These are phyloP conservation scores for Cichlasoma orientale DNA, from an alignment of 2,797 vertebrate genomes.

Conservation along the genomic window DNA sequence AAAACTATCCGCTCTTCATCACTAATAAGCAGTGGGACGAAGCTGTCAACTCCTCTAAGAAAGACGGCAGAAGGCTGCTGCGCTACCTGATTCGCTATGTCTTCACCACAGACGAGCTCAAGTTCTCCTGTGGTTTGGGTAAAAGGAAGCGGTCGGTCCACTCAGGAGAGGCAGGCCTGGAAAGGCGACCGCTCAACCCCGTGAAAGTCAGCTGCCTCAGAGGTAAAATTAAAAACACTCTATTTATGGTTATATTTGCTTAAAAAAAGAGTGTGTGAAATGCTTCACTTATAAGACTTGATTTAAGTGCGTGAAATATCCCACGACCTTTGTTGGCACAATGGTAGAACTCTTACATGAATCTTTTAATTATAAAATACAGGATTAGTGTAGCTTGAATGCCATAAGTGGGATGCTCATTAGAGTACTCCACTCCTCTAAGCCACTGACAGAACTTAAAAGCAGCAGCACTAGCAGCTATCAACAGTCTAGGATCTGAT, in stretches of 20 bases:
- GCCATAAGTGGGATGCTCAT: not conserved
- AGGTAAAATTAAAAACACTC: conserved; percentile 80
- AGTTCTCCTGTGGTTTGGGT: conserved; percentile 99
- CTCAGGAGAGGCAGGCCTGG: conserved; percentile 94
- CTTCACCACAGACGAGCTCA: conserved; percentile 99
- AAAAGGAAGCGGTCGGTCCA: conserved; percentile 99
- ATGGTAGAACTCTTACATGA: not conserved
- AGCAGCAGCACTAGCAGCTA: not conserved
- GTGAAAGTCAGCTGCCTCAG: conserved; percentile 99
- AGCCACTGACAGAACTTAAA: not conserved
- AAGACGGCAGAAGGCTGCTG: conserved; percentile 94
- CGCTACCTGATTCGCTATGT: conserved; percentile 99
- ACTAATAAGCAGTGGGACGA: conserved; percentile 99
- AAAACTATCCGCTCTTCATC: conserved; percentile 99
- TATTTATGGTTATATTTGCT: too few relatives aligned
- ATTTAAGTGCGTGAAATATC: not conserved
- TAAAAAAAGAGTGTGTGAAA: too few relatives aligned
- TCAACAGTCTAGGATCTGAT: not conserved
- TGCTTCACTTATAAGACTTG: not conserved
- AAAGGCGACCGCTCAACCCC: conserved; percentile 97
- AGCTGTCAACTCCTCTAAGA: conserved; percentile 98
- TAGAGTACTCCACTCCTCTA: not conserved
- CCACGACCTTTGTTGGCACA: not conserved
- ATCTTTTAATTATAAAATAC: not conserved
- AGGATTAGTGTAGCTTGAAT: not conserved